Conservation (phyloP, 2,797 vertebrate genomes). For the Avahi laniger region DNA sequence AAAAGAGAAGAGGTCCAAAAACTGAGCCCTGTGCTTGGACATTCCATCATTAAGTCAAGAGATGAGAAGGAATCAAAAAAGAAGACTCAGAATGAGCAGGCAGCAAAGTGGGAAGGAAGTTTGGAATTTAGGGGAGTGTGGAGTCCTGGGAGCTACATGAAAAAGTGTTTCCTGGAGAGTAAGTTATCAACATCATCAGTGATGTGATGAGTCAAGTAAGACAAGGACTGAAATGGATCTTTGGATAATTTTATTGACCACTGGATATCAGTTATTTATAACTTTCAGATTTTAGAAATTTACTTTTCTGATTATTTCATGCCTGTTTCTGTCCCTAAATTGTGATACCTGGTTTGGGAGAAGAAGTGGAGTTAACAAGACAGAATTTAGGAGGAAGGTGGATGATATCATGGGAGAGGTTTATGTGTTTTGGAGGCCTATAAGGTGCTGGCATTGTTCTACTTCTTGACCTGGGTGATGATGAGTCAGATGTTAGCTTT, state of each 20-base stretch:
- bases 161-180: not conserved
- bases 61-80: not conserved
- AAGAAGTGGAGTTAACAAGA: not conserved
- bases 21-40: not conserved
- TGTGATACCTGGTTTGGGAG: not conserved
- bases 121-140: not conserved
- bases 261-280: not conserved
- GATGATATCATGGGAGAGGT: not conserved
- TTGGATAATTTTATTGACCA: not conserved
- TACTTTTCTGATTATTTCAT: conserved; percentile 35
- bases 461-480: not conserved
- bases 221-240: not conserved
- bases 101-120: not conserved
- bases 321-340: not conserved
- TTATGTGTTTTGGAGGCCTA: not conserved
- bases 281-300: not conserved
- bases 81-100: not conserved
- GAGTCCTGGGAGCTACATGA: not conserved
- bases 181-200: not conserved
- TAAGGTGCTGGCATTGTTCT: not conserved
- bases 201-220: not conserved
- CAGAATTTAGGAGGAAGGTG: not conserved
- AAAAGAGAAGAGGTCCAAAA: not conserved
- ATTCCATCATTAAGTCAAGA: not conserved
- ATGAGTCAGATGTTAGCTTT: not conserved